Evolutionary conservation across 1,140 invertebrate genomes (phyloP), one percentile per base, ranked within the genome.

Genomic region (Camponotus vicinus): DNA sequence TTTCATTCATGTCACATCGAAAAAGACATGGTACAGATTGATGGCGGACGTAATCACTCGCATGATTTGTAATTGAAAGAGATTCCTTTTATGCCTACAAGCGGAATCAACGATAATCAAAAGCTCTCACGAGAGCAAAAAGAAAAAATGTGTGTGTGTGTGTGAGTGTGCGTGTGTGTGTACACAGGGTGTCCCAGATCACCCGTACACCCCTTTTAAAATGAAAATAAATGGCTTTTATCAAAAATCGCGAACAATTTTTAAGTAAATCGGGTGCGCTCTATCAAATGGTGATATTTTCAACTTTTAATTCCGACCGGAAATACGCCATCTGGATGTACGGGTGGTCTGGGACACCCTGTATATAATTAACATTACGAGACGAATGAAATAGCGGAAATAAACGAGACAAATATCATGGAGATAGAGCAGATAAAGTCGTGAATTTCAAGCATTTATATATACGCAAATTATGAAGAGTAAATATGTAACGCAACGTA

Each of bases 31-130:
- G 42, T 27, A 79, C 45, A 69, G 45, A 55, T 80, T 69, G 32
- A 67, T 15, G 32, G 21, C 40, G 5, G 15, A 32, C 55, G 13
- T 1, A 11, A 45, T 73, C 37, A 42, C 13, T 45, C 40, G 52
- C 52, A 40, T 61, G 5, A 45, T 34, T 73, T 40, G 34, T 32
- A 61, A 37, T 32, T 59, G 40, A 61, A 49, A 15, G n/a, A 85
- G 27, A 86, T 86, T 86, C 66, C 80, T 52, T 76, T 67, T 57
- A 69, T 40, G 40, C 55, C 64, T 71, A 52, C 55, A 34, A 27
- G 11, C 15, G 5, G 5, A 27, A 79, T 86, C 34, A 18, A 42
- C 18, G 42, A 34, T 32, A 63, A 63, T 61, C 66, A 6, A 34
- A 55, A 63, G 11, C 34, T 64, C 37, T 79, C 63, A 34, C 49